Evolutionary conservation across 2,113 vertebrate genomes (phyloP).

Genomic region (Euleptes europaea): DNA sequence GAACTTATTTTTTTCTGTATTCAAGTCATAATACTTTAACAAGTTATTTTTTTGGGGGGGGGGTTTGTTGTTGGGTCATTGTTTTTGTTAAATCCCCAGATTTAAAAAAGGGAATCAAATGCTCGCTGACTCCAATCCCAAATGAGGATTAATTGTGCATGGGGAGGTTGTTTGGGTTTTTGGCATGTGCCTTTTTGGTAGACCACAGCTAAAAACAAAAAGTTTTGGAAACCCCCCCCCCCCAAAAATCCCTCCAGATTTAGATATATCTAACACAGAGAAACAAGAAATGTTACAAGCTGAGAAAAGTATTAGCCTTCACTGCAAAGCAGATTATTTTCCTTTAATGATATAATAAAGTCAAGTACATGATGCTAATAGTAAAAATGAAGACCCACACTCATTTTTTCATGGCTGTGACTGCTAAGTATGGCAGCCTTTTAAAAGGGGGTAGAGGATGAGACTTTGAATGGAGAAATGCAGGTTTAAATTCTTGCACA

Average conservation of each 20-base stretch:
- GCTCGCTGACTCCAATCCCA: no score
- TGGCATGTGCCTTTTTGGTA: no score
- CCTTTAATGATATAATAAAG: background rate
- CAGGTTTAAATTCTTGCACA: no score
- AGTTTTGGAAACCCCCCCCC: slow-evolving; percentile 27
- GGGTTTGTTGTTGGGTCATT: no score
- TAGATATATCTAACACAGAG: slow-evolving; percentile 17
- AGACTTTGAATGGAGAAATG: no score
- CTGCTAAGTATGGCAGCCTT: background rate
- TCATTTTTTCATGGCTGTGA: background rate
- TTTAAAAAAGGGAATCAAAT: no score
- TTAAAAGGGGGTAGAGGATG: background rate
- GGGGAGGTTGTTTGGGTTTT: no score
- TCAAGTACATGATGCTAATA: background rate
- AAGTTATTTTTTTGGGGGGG: no score
- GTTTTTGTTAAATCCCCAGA: no score
- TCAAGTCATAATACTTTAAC: no score
- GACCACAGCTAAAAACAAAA: slow-evolving; percentile 5
- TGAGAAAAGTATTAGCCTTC: background rate
- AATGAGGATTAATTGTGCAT: slow-evolving; percentile 21
- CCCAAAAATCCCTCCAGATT: no score
- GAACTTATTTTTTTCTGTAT: no score
- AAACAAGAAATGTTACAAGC: slow-evolving; percentile 4
- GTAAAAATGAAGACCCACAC: background rate
- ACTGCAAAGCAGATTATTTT: background rate